Evolutionary conservation across 2,113 vertebrate species (phyloP).

Genomic region (Cairina moschata): DNA sequence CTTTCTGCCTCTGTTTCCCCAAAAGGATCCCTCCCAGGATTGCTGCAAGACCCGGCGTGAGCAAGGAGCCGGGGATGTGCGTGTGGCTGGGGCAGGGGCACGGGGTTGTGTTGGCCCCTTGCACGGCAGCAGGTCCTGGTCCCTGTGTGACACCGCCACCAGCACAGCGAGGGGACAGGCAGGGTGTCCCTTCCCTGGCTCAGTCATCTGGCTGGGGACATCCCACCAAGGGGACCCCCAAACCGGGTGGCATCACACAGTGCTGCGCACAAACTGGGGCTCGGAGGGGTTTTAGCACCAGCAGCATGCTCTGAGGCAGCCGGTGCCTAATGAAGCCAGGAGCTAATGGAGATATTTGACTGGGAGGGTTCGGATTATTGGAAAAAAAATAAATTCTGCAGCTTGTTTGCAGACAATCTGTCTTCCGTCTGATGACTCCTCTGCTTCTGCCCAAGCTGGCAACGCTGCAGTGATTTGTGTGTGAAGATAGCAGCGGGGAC

Average conservation of each 20-base stretch:
- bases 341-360: no score
- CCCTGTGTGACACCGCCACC: rapidly evolving
- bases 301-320: rapidly evolving
- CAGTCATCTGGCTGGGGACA: background rate
- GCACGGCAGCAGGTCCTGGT: background rate
- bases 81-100: background rate
- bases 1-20: background rate
- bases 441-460: background rate
- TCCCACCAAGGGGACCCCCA: background rate
- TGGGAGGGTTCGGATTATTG: background rate
- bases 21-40: rapidly evolving
- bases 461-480: background rate
- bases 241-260: rapidly evolving
- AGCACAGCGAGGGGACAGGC: background rate
- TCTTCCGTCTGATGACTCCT: background rate
- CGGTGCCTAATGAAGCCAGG: background rate
- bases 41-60: rapidly evolving
- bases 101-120: rapidly evolving
- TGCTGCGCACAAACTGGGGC: background rate
- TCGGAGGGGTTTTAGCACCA: background rate
- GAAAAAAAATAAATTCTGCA: background rate
- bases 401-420: background rate
- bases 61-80: background rate
- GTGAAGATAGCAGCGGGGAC: background rate
- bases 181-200: background rate